A percentile compares a stretch with the other conserved stretches of the same genome.
These are phyloP conservation scores for Muraenolepis orangiensis DNA, from an alignment of 2,797 vertebrate genomes.

Conservation along the genomic window DNA sequence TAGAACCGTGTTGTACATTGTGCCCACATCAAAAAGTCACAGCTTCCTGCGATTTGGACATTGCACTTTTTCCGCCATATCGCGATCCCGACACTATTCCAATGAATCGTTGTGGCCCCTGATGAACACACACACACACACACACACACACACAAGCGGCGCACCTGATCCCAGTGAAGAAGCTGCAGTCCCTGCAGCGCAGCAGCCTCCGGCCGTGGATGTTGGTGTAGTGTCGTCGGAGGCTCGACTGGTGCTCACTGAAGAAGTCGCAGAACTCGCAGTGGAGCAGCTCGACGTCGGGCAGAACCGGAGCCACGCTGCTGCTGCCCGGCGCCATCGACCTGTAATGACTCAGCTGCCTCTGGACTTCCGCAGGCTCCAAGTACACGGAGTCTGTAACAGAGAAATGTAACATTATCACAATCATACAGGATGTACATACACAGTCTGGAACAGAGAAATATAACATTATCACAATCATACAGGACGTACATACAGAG, in stretches of 20 bases:
- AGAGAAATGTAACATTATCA: not conserved
- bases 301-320: conserved; percentile 40
- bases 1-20: too few relatives aligned
- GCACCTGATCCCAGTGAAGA: conserved; percentile 88
- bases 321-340: conserved; percentile 73
- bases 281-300: conserved; percentile 68
- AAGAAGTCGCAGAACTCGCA: conserved; percentile 92
- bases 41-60: too few relatives aligned
- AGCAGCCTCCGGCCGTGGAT: conserved; percentile 87
- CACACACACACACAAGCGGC: too few relatives aligned
- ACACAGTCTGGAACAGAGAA: too few relatives aligned
- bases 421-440: not conserved
- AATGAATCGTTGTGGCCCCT: too few relatives aligned
- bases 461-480: too few relatives aligned
- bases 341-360: conserved; percentile 86
- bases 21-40: too few relatives aligned
- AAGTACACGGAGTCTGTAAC: conserved; percentile 77
- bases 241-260: conserved; percentile 82
- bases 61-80: too few relatives aligned
- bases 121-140: too few relatives aligned
- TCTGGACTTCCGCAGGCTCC: conserved; percentile 87
- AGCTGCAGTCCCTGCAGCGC: conserved; percentile 88
- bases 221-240: conserved; percentile 85
- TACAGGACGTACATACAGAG: too few relatives aligned
- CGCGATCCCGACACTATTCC: too few relatives aligned